These are phyloP conservation scores for Callyntrura guangdongensis DNA, from an alignment of 2,888 invertebrate genomes.

Conservation along the genomic window DNA sequence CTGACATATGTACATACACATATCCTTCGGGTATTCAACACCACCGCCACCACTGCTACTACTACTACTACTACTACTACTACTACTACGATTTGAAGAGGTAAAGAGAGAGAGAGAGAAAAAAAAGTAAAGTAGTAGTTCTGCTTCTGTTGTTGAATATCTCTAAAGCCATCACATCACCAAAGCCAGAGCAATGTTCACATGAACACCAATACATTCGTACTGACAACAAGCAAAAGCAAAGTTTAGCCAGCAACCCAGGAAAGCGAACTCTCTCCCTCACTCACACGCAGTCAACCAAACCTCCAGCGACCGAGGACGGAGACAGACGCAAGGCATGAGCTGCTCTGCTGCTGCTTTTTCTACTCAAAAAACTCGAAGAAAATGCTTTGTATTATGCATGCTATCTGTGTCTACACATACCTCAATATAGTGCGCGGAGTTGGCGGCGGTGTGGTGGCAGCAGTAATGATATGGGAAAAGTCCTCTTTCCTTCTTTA, in stretches of 20 bases:
- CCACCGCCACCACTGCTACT: slow-evolving; percentile 15
- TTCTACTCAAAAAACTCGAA: slow-evolving; percentile 40
- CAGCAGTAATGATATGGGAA: slow-evolving; percentile 70
- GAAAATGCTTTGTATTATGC: slow-evolving; percentile 70
- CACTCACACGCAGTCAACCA: slow-evolving; percentile 60
- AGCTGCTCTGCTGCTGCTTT: slow-evolving; percentile 63
- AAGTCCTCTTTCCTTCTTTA: slow-evolving; percentile 66
- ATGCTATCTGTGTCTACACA: slow-evolving; percentile 66
- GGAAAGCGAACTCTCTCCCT: slow-evolving; percentile 70
- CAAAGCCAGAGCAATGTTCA: slow-evolving; percentile 74
- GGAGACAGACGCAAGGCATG: slow-evolving; percentile 68
- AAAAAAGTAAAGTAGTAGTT: slow-evolving; percentile 23
- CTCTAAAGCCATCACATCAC: slow-evolving; percentile 63
- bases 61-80: slow-evolving; percentile 50
- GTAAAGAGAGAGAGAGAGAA: slow-evolving; percentile 24
- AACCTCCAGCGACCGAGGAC: slow-evolving; percentile 79
- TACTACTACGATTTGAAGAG: not conserved
- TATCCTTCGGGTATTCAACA: slow-evolving; percentile 73
- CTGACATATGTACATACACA: slow-evolving; percentile 77
- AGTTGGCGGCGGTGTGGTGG: slow-evolving; percentile 37
- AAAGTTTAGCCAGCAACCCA: slow-evolving; percentile 63
- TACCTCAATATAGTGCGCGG: slow-evolving; percentile 37
- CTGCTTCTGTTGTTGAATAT: slow-evolving; percentile 55
- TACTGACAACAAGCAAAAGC: slow-evolving; percentile 69
- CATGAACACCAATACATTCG: slow-evolving; percentile 65